Evolutionary conservation across 2,113 vertebrate genomes (phyloP).

Genomic region (Origma solitaria): DNA sequence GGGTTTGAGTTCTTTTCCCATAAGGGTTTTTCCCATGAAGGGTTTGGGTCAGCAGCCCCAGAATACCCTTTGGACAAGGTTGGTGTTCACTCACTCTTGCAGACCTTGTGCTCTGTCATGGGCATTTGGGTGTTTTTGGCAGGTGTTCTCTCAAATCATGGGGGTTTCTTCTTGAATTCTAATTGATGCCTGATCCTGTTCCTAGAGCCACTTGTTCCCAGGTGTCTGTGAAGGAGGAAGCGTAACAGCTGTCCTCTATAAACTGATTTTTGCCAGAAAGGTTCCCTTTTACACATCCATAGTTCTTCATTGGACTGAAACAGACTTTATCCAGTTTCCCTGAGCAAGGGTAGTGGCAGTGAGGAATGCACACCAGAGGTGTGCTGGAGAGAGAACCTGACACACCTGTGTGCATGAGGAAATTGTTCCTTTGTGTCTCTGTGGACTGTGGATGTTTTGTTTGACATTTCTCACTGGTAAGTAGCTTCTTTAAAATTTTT

Average conservation of each 20-base stretch:
- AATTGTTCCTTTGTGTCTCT: not conserved
- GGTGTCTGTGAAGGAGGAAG: not conserved
- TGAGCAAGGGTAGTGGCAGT: not conserved
- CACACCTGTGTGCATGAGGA: not conserved
- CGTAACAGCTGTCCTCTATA: not conserved
- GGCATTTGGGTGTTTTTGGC: not conserved
- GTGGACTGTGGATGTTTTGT: not conserved
- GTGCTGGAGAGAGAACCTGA: not conserved
- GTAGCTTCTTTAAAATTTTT: not conserved
- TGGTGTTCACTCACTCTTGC: not conserved
- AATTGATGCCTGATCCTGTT: not conserved
- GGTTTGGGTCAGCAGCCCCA: not conserved
- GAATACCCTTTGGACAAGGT: not conserved
- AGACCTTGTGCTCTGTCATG: not conserved
- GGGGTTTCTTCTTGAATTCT: not conserved
- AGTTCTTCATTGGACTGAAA: not conserved
- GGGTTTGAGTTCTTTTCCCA: not conserved
- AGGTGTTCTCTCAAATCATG: not conserved
- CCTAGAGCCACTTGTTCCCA: not conserved
- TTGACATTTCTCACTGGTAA: conserved; percentile 4
- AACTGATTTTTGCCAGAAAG: not conserved
- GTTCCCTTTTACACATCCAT: not conserved
- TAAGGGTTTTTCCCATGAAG: not conserved
- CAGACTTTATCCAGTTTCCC: not conserved
- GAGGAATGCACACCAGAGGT: not conserved